Evolutionary conservation across 2,797 vertebrate genomes (phyloP).

Genomic region (Coendou prehensilis): DNA sequence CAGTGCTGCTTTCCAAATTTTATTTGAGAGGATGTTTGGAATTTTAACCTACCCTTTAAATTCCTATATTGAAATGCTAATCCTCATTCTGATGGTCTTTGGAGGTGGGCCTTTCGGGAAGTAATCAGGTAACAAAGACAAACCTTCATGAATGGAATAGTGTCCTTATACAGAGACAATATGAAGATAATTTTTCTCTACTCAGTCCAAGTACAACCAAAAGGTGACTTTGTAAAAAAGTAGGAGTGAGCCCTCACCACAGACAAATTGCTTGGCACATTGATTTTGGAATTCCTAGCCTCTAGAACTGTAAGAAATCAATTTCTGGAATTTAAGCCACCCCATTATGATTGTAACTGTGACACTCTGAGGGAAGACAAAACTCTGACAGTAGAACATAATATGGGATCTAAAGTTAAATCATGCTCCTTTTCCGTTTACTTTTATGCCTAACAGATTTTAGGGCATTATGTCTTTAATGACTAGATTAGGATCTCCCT

Average conservation of each 20-base stretch:
- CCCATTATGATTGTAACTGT: background rate
- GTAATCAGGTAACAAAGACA: background rate
- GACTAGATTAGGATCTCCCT: background rate
- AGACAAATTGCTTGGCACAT: background rate
- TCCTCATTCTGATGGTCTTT: no score
- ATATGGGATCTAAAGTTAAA: background rate
- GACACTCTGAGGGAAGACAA: no score
- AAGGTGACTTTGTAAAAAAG: background rate
- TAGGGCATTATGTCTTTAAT: background rate
- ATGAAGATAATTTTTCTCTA: background rate
- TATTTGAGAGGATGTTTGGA: background rate
- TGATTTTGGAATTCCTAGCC: no score
- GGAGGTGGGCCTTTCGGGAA: background rate
- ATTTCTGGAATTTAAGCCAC: background rate
- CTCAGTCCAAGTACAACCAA: no score
- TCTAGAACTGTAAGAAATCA: background rate
- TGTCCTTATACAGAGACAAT: background rate
- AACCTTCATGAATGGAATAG: background rate
- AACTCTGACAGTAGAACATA: background rate
- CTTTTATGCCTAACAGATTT: background rate
- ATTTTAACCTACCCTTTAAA: background rate
- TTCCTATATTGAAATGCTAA: background rate
- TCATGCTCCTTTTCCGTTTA: background rate
- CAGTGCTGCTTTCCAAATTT: background rate
- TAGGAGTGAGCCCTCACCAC: background rate